Evolutionary conservation across 2,797 vertebrate genomes (phyloP), one percentile per base, ranked within the genome.

Genomic region (Eutrigla gurnardus): DNA sequence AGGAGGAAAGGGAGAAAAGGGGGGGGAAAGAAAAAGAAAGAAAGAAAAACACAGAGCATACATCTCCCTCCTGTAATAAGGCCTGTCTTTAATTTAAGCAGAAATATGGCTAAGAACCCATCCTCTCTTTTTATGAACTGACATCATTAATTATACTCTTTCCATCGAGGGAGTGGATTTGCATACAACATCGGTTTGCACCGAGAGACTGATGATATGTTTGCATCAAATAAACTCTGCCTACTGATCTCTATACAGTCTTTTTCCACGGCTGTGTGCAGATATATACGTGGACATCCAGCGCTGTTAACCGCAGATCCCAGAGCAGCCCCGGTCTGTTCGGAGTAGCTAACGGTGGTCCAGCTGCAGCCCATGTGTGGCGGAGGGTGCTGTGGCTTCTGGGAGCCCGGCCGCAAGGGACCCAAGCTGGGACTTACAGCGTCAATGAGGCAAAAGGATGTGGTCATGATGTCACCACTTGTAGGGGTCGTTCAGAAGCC

Each of bases 201-300:
- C 92, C 87, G 90, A 87, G 90, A 89, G 90, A 85, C 93, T 95
- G 94, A 94, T 95, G 95, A 96, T 96, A 96, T 94, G 95, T 96
- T 98, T 96, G 91, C 94, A 94, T 94, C 96, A 94, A 96, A 96
- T 95, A 96, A 96, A 95, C 93, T 94, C 93, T 86, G 86, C 91
- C 91, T 90, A 93, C 94, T 94, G 93, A 92, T 94, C 94, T 93
- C 93, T 86, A 92, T 91, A 90, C 75, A 82, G 84, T 78, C 86
- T 85, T 75, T 93, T 95, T 93, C 91, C 89, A 90, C 74, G 81
- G 70, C 86, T 85, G 76, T 85, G 92, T 91, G 83, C 84, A 66
- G 80, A 89, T 88, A 89, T 90, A 91, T 84, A 83, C 86, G 86
- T 89, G 80, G 86, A 89, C 85, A 87, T 91, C 75, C 80, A 89